phyloP scores from a whole-genome alignment of 2,113 vertebrate genomes.

The Tyto alba region DNA sequence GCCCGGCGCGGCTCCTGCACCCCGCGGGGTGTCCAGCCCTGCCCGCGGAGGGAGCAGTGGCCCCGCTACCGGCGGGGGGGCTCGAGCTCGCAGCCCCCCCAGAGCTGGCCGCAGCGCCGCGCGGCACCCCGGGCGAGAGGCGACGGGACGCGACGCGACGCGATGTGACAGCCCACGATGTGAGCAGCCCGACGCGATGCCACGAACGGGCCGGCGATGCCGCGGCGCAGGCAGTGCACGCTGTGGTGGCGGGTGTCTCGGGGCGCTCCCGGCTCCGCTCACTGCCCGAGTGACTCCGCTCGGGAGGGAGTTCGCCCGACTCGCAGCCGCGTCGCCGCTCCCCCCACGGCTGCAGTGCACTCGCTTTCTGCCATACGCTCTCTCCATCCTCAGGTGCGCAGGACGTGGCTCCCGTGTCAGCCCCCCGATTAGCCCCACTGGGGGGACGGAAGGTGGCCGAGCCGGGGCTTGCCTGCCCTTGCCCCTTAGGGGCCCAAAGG shows the following conservation, averaged over 20 bases:
- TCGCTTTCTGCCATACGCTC: neutral
- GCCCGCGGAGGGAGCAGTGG: accelerated
- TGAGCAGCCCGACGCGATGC: constrained; percentile 66
- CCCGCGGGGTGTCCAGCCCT: neutral
- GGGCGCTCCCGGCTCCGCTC: neutral
- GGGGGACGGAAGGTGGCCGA: neutral
- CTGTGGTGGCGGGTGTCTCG: neutral
- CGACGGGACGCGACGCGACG: neutral
- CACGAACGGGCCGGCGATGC: constrained; percentile 47
- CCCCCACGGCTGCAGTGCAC: neutral
- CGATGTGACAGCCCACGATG: constrained; percentile 39
- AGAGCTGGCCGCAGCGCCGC: accelerated
- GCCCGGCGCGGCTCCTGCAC: neutral
- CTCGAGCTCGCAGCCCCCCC: neutral
- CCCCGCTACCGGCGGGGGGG: no score
- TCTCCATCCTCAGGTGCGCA: neutral
- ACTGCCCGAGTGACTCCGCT: constrained; percentile 27
- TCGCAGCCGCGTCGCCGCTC: neutral
- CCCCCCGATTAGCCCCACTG: neutral
- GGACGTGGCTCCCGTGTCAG: neutral
- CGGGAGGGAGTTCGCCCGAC: neutral
- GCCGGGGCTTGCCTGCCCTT: neutral
- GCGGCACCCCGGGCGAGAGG: neutral
- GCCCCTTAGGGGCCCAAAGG: neutral
- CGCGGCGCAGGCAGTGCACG: neutral